Conservation (phyloP, 2,888 invertebrate species). For the Polydrusus cervinus region DNA sequence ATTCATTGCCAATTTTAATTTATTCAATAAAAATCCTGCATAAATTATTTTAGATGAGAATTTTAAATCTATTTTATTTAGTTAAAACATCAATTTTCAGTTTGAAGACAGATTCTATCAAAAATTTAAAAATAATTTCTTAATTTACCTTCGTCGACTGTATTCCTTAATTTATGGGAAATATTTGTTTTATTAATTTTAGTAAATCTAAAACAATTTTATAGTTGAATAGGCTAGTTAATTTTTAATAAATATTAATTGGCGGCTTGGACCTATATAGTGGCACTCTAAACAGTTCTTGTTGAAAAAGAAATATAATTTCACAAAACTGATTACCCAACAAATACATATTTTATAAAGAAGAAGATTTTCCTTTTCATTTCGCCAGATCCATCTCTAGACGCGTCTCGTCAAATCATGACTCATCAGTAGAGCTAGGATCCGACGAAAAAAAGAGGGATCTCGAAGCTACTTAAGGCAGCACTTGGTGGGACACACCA, state of each 20-base stretch:
- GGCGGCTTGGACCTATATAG: too few relatives aligned
- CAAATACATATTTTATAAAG: background rate
- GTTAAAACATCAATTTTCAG: slow-evolving; percentile 24
- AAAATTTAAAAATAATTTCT: background rate
- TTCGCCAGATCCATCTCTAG: too few relatives aligned
- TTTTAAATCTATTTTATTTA: slow-evolving; percentile 25
- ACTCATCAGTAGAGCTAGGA: too few relatives aligned
- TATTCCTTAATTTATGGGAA: background rate
- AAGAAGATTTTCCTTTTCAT: too few relatives aligned
- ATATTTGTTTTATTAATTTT: background rate
- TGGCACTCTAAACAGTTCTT: background rate
- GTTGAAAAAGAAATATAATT: background rate
- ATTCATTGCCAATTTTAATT: slow-evolving; percentile 25
- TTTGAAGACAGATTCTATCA: background rate
- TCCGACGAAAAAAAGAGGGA: too few relatives aligned
- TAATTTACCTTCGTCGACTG: background rate
- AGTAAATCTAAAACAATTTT: background rate
- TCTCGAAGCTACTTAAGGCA: too few relatives aligned
- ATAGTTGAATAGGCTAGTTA: background rate
- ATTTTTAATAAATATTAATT: slow-evolving; percentile 19
- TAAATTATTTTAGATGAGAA: background rate
- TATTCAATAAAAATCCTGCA: slow-evolving; percentile 13
- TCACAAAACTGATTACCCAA: too few relatives aligned
- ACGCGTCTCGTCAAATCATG: too few relatives aligned
- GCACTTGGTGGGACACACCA: too few relatives aligned